Evolutionary conservation across 2,113 vertebrate species (phyloP).

Genomic region (Pica pica): DNA sequence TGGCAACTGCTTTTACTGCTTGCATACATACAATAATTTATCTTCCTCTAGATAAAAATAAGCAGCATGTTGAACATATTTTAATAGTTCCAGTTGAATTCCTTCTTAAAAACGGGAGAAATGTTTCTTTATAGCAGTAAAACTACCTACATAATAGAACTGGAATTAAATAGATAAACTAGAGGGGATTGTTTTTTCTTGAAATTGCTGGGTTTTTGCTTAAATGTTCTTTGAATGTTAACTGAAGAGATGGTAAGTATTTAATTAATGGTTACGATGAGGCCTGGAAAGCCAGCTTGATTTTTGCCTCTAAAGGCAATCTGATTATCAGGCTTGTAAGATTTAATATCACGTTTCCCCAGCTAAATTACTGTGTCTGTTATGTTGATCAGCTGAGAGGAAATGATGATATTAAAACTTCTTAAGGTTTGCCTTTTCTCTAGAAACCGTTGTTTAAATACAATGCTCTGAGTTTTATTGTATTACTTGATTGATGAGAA

Average conservation of each 20-base stretch:
- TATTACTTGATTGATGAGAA: conserved; percentile 4
- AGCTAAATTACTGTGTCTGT: neutral
- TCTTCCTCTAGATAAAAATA: conserved; percentile 36
- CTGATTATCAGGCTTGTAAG: neutral
- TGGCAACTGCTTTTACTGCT: neutral
- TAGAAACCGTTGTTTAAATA: neutral
- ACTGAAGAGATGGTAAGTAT: neutral
- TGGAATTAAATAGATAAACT: neutral
- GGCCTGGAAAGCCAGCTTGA: neutral
- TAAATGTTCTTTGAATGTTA: neutral
- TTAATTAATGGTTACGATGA: neutral
- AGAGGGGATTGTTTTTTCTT: neutral
- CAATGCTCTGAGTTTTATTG: neutral
- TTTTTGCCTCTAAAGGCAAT: neutral
- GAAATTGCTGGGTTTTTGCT: neutral
- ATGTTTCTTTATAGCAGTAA: neutral
- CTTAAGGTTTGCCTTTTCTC: neutral
- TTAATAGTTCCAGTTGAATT: conserved; percentile 29
- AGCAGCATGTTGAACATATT: conserved; percentile 7
- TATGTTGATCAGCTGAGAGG: neutral
- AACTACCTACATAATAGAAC: neutral
- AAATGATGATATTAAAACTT: conserved; percentile 1
- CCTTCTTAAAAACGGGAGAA: neutral
- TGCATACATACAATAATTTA: neutral
- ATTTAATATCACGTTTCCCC: neutral